Percentiles rank a stretch among this genome's conserved stretches.
Conservation (phyloP, 64 coral and sea anemone genomes). For the Montipora efflorescens region DNA sequence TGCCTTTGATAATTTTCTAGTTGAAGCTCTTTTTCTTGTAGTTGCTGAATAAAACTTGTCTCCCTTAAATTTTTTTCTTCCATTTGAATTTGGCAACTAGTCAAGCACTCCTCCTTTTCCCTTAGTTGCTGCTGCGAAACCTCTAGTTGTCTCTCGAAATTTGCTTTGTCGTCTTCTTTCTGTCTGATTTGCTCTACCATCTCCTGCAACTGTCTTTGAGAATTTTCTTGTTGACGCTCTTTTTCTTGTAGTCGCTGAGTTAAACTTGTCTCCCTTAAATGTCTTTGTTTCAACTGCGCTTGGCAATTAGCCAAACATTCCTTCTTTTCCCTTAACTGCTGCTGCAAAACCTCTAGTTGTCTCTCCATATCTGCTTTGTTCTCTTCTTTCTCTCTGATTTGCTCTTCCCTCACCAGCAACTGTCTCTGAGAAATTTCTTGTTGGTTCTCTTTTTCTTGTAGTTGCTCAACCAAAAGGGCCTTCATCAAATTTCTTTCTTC, state of each 20-base stretch:
- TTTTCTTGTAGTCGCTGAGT: slow-evolving; percentile 12
- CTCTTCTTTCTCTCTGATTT: background rate
- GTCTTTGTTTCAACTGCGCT: slow-evolving; percentile 4
- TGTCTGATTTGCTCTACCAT: slow-evolving; percentile 8
- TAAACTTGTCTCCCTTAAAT: background rate
- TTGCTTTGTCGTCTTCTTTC: background rate
- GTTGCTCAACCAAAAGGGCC: background rate
- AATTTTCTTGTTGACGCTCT: background rate
- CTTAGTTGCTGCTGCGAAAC: background rate
- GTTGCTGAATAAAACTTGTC: no score
- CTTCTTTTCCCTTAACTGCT: no score
- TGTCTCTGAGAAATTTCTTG: background rate
- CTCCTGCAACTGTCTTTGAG: background rate
- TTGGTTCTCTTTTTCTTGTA: background rate
- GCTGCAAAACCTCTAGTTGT: no score
- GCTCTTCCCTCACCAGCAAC: background rate
- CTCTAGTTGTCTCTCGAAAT: background rate
- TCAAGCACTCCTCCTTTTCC: background rate
- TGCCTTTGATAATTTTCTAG: no score
- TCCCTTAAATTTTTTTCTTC: no score
- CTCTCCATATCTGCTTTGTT: background rate
- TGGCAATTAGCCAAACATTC: background rate
- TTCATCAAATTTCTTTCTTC: background rate
- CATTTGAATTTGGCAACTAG: no score
- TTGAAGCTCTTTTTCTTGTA: no score